Base-by-base conservation (phyloP, 2,797 vertebrate genomes). In the Perdix hodgsoniae region DNA sequence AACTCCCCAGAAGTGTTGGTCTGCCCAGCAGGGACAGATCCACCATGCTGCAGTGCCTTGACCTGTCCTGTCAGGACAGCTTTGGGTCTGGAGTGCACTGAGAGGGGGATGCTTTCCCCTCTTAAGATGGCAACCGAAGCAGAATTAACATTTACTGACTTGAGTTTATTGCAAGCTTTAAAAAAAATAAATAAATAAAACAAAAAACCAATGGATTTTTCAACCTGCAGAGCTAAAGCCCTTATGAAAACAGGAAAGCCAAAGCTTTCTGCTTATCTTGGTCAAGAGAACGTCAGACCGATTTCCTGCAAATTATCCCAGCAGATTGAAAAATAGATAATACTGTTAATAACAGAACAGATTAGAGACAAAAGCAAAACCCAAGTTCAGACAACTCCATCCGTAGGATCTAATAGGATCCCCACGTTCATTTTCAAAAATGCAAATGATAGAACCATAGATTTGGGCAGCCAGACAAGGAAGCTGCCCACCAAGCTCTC, bases 261-360 rank as follows among this genome's bases (percentile, higher is more conserved):
- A 78, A 91, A 11, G 12, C 63, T 39, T 77, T 39, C 85, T 33
- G n/a, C 89, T 86, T 66, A 56, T 91, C 80, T 72, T 66, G 11
- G 14, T 91, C 42, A 40, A 67, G 66, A 83, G 67, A 83, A 85
- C 85, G 35, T 29, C 63, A 26, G 33, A n/a, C 26, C 17, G 39
- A 91, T 71, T 79, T 90, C 86, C 93, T 72, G 47, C n/a, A 64
- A 66, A 49, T 71, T 60, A 79, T 49, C 81, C 31, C 70, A 90
- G 66, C 66, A 79, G 91, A 90, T 37, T 29, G 18, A 44, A 61
- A 70, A 92, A 29, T 0, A 75, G 80, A 78, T 76, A 83, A 52
- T 2, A 35, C 0, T 1, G 50, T 14, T 59, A 78, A 77, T 18
- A 86, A 50, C 27, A 60, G 67, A 84, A 45, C 0, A 65, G 65